A percentile compares a stretch with the other conserved stretches of the same genome.
phyloP scores from a whole-genome alignment of 1,140 invertebrate genomes.

The Periplaneta americana region DNA sequence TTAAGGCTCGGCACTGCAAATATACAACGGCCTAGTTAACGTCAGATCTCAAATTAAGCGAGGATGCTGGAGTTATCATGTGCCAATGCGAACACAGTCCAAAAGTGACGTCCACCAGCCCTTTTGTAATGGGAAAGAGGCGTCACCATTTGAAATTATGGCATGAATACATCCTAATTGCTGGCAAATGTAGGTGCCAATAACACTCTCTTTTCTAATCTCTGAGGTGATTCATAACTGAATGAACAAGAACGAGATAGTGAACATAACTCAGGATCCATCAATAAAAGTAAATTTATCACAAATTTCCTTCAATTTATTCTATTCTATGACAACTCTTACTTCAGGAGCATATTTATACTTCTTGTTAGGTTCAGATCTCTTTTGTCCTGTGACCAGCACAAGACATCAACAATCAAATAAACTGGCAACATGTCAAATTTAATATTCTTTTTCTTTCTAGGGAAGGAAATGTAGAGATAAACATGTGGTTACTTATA shows the following conservation, averaged over 20 bases:
- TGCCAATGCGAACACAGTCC: too few relatives aligned
- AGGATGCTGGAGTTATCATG: too few relatives aligned
- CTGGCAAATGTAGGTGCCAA: not conserved
- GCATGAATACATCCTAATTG: not conserved
- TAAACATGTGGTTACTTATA: not conserved
- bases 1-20: too few relatives aligned
- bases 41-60: too few relatives aligned
- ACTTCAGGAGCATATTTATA: too few relatives aligned
- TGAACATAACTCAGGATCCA: not conserved
- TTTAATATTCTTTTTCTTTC: too few relatives aligned
- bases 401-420: not conserved
- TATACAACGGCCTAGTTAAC: too few relatives aligned
- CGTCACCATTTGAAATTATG: not conserved
- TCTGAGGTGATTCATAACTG: not conserved
- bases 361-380: not conserved
- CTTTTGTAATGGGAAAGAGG: not conserved
- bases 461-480: not conserved
- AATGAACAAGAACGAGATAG: not conserved
- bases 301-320: not conserved
- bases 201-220: not conserved
- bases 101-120: too few relatives aligned
- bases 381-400: not conserved
- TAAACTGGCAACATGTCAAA: not conserved
- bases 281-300: not conserved
- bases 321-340: not conserved